Percentiles rank a stretch among this genome's conserved stretches.
phyloP scores from a whole-genome alignment of 2,888 invertebrate genomes.

The Rosalia funebris region DNA sequence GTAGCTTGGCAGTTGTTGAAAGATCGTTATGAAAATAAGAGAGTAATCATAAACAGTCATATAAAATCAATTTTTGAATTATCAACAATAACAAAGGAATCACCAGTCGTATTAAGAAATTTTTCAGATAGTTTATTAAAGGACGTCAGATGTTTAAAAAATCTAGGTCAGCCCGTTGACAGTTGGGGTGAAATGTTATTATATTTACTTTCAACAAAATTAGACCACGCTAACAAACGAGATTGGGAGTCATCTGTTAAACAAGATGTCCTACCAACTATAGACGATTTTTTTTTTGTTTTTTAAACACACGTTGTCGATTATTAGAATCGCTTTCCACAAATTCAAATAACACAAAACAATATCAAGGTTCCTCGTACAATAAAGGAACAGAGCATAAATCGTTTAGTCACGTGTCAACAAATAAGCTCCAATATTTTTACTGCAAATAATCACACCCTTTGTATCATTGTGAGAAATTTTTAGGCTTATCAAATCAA shows the following conservation, averaged over 20 bases:
- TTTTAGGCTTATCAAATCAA: neutral
- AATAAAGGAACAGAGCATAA: neutral
- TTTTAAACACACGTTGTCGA: slow-evolving; percentile 2
- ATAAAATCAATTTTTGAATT: neutral
- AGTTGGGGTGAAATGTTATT: slow-evolving; percentile 19
- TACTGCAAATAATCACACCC: neutral
- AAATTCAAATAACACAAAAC: neutral
- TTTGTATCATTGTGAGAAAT: neutral
- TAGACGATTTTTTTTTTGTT: neutral
- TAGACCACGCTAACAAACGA: slow-evolving; percentile 11
- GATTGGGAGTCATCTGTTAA: slow-evolving; percentile 30
- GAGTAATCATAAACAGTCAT: slow-evolving; percentile 10
- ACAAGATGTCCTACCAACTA: neutral
- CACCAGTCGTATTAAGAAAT: neutral
- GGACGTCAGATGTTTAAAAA: slow-evolving; percentile 17
- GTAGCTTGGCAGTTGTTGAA: neutral
- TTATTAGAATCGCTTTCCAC: slow-evolving; percentile 1
- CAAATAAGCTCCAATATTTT: neutral
- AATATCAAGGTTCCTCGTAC: neutral
- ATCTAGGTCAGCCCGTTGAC: slow-evolving; percentile 15
- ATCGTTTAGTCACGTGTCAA: neutral
- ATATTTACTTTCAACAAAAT: slow-evolving; percentile 14
- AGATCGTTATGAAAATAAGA: slow-evolving; percentile 7
- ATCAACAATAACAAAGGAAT: neutral
- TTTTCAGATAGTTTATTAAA: slow-evolving; percentile 11